Base-by-base conservation (phyloP, 2,888 invertebrate genomes). In the Crocallis elinguaria region DNA sequence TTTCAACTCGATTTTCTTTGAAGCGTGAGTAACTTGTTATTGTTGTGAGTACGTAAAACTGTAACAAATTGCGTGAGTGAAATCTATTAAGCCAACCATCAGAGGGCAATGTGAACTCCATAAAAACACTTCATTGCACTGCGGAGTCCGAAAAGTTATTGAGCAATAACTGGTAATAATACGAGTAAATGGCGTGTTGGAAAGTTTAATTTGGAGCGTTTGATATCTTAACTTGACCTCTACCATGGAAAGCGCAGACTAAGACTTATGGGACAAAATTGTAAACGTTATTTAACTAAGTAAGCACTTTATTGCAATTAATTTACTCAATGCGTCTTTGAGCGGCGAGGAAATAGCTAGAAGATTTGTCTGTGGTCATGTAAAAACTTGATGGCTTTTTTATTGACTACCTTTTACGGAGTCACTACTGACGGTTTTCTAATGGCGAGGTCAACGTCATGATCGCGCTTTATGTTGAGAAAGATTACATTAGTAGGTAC, bases 181-280 rank as follows among this genome's bases (percentile, higher is more conserved):
- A 21, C 30, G 23, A 38, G 16, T 21, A 42, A 49, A 49, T 39
- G 23, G 43, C 42, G 51, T 13, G 43, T 43, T 60, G 36, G 52
- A 54, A 60, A 58, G 48, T 60, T 52, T 38, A 41, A 55, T 57
- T 49, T 54, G 25, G 49, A 46, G 27, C 58, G 8, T 52, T 60
- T 46, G 30, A 42, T 27, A 29, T 38, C 27, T 23, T 36, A 39
- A 55, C 44, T 50, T 48, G 55, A 55, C 59, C 63, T 59, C 50
- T 55, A 37, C 27, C 53, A 35, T 29, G 30, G 42, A 62, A 53
- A 52, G 48, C 46, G 41, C 33, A 13, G 1, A 14, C 0, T 3
- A 23, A 9, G 27, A 7, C 8, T 8, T 14, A 2, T 25, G 21
- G 3, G 19, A 19, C 19, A 4, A 19, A 5, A 19, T 19, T 37